Evolutionary conservation across 2,888 invertebrate species (phyloP), one percentile per base, ranked within the genome.

Genomic region (Agrenia bidenticulata): DNA sequence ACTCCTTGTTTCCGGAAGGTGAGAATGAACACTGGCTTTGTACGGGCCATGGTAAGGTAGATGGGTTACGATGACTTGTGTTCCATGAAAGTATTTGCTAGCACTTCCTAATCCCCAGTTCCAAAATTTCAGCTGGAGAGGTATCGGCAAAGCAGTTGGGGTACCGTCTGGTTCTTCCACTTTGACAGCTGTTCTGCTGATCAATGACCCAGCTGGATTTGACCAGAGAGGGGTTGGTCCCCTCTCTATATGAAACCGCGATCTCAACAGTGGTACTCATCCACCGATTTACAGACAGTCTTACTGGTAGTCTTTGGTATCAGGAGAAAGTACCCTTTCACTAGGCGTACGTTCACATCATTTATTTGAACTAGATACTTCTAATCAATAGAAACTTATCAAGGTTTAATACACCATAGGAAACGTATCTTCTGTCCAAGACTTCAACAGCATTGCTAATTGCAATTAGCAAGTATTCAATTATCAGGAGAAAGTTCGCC

Each of bases 121-220:
- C 69, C 70, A 73, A 65, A 73, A 68, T 39, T 74, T 71, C 23
- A 73, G 62, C 50, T 69, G 71, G 56, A 73, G 70, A 56, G 72
- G 74, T 42, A 73, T 63, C 32, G 72, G 71, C 53, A 63, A 50
- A 13, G 72, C 72, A 42, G 56, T 62, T 27, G 72, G 66, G 32
- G 56, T 41, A n/a, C 60, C 63, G 39, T 64, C 63, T 24, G 61
- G 59, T 39, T 66, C 62, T 59, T 64, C 63, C 70, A 68, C 66
- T 50, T 61, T 66, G 63, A 37, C 56, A 56, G 66, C 59, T 41
- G 54, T 55, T 54, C 39, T 57, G 13, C 32, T 32, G 17, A 13
- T 26, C 27, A 41, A 32, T 37, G 17, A 32, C 26, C 13, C 11
- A 7, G 54, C 26, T 24, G 51, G 32, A 41, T 58, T 57, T 51